These are phyloP conservation scores for Corythornis leucogaster DNA, from an alignment of 2,797 vertebrate genomes.

Conservation along the genomic window DNA sequence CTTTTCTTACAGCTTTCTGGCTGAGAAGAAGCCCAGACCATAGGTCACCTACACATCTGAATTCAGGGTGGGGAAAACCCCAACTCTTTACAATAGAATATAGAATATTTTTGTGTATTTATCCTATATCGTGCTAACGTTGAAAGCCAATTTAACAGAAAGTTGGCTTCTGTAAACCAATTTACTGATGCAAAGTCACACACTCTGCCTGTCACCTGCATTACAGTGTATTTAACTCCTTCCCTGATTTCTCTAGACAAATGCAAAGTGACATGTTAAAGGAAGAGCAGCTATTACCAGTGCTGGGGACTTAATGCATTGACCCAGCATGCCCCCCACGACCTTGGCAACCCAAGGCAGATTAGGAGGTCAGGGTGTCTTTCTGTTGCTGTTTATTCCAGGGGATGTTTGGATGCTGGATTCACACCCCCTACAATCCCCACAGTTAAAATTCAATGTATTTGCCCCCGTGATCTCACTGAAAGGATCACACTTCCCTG, in stretches of 20 bases:
- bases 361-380: constrained; percentile 50
- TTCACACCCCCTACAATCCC: constrained; percentile 63
- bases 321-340: constrained; percentile 39
- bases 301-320: constrained; percentile 38
- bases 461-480: constrained; percentile 56
- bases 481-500: constrained; percentile 59
- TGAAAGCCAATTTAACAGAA: not conserved
- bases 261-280: constrained; percentile 60
- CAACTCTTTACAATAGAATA: too few relatives aligned
- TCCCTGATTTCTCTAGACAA: constrained; percentile 48
- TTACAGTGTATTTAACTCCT: not conserved
- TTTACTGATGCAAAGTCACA: constrained; percentile 7
- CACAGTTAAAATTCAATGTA: constrained; percentile 78
- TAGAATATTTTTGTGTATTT: not conserved
- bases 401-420: constrained; percentile 56
- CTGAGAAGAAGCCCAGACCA: not conserved
- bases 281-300: constrained; percentile 52
- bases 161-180: constrained; percentile 12
- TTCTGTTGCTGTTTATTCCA: constrained; percentile 66
- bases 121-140: rapidly evolving
- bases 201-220: not conserved
- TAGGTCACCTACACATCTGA: not conserved
- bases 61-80: not conserved
- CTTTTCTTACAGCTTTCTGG: not conserved
- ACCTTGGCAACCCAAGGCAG: constrained; percentile 65